Conservation (phyloP, 2,797 vertebrate genomes). For the Phataginus tricuspis region DNA sequence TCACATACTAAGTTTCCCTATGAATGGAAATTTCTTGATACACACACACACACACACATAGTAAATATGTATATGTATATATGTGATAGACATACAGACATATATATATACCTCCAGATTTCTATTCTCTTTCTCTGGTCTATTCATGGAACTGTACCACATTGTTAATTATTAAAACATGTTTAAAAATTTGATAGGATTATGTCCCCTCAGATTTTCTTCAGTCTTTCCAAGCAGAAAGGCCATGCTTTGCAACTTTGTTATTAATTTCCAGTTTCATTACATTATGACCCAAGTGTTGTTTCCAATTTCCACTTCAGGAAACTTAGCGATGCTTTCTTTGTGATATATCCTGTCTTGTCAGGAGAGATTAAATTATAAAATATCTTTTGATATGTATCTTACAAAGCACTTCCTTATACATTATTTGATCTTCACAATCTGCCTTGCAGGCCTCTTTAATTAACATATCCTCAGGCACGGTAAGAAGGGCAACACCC, state of each 20-base stretch:
- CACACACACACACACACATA: no score
- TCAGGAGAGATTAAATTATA: neutral
- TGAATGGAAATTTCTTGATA: neutral
- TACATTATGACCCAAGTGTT: neutral
- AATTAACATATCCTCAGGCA: neutral
- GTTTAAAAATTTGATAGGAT: neutral
- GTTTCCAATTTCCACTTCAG: neutral
- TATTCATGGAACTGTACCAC: neutral
- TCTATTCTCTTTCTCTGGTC: neutral
- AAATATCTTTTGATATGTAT: neutral
- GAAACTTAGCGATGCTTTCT: constrained; percentile 4
- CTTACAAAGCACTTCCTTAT: neutral
- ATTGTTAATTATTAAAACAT: neutral
- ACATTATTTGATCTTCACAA: neutral
- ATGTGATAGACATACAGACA: no score
- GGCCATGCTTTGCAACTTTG: neutral
- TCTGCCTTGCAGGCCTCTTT: neutral
- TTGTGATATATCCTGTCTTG: neutral
- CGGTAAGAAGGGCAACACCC: neutral
- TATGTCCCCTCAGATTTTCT: neutral
- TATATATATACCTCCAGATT: neutral
- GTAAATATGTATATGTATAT: no score
- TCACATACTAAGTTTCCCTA: neutral
- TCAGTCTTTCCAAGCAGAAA: neutral
- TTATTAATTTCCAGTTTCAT: constrained; percentile 10